Percentiles rank a stretch among this genome's conserved stretches.
Conservation (phyloP, 2,888 invertebrate species). For the Escarpia spicata region DNA sequence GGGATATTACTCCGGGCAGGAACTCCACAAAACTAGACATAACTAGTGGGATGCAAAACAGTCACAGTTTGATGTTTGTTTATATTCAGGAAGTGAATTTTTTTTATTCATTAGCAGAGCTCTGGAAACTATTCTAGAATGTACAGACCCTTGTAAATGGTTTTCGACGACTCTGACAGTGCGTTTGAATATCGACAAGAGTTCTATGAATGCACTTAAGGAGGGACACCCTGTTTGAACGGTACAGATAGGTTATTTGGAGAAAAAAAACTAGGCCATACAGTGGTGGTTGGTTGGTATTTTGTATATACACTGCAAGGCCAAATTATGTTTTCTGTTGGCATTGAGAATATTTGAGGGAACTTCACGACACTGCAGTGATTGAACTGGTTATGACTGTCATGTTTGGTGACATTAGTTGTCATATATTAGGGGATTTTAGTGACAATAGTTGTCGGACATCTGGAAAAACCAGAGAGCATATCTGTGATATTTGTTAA, state of each 20-base stretch:
- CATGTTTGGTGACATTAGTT: neutral
- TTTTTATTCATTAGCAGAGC: neutral
- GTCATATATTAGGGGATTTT: neutral
- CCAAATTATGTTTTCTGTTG: constrained; percentile 4
- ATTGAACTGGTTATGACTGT: neutral
- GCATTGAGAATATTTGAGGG: neutral
- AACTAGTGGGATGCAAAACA: neutral
- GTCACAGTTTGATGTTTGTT: neutral
- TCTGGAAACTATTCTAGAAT: neutral
- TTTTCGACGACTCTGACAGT: neutral
- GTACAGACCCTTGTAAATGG: neutral
- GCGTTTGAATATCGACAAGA: neutral
- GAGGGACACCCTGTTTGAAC: neutral
- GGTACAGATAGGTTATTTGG: neutral
- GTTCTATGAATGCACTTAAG: neutral
- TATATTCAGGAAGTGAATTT: neutral
- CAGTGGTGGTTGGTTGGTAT: neutral
- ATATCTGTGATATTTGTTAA: neutral
- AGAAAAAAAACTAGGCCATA: neutral
- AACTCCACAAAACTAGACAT: neutral
- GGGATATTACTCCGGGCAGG: neutral
- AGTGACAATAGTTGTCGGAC: neutral
- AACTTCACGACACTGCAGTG: neutral
- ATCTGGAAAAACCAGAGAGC: neutral
- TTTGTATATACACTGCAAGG: neutral